A percentile compares a stretch with the other conserved stretches of the same genome.
phyloP scores from a whole-genome alignment of 2,113 vertebrate genomes.

The Triplophysa tibetana region DNA sequence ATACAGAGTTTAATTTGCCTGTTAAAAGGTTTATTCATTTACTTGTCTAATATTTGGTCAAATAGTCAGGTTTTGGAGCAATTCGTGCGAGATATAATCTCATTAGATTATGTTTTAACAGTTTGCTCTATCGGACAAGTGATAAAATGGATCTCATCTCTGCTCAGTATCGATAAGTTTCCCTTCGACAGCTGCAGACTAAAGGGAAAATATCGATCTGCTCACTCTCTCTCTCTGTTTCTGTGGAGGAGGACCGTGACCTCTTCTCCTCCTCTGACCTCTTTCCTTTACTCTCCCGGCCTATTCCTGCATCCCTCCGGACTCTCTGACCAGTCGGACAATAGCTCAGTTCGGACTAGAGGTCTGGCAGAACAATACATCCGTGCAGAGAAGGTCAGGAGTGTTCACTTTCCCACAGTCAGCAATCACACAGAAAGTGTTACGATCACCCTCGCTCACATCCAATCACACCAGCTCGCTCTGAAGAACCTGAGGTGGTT shows the following conservation, averaged over 20 bases:
- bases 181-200: slow-evolving; percentile 70
- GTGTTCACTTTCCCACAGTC: slow-evolving; percentile 45
- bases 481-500: background rate
- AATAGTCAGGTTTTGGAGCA: background rate
- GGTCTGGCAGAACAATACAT: slow-evolving; percentile 49
- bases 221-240: slow-evolving; percentile 62
- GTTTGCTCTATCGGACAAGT: background rate
- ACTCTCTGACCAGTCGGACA: slow-evolving; percentile 58
- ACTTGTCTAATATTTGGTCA: background rate
- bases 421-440: background rate
- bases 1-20: too few relatives aligned
- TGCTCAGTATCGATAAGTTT: slow-evolving; percentile 56
- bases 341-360: slow-evolving; percentile 31
- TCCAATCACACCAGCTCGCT: background rate
- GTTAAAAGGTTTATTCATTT: too few relatives aligned
- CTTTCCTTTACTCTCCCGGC: background rate
- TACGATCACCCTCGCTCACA: background rate
- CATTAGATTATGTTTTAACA: background rate
- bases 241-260: slow-evolving; percentile 52
- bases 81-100: too few relatives aligned
- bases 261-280: slow-evolving; percentile 44
- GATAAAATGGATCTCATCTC: background rate
- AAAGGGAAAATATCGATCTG: slow-evolving; percentile 74
- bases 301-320: slow-evolving; percentile 33
- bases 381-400: slow-evolving; percentile 54